Evolutionary conservation across 2,888 invertebrate genomes (phyloP).

Genomic region (Rapana venosa): DNA sequence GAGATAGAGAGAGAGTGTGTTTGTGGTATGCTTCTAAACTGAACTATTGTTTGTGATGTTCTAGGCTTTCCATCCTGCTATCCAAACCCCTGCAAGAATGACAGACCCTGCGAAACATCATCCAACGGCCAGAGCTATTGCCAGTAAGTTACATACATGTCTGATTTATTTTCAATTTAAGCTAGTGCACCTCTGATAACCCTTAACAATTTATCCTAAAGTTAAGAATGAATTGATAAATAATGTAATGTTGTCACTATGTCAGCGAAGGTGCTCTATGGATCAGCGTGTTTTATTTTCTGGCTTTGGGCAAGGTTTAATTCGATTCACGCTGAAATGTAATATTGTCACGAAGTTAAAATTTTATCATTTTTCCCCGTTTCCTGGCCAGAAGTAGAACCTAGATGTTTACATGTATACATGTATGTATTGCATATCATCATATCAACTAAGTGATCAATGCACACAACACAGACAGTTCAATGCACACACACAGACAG

Average conservation of each 20-base stretch:
- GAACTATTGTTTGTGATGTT: neutral
- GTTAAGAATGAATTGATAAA: no score
- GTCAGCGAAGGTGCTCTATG: no score
- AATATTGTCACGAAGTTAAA: no score
- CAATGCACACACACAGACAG: neutral
- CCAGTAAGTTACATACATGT: slow-evolving; percentile 62
- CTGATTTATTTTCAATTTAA: no score
- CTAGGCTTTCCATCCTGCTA: slow-evolving; percentile 72
- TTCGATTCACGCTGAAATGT: no score
- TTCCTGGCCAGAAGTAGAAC: no score
- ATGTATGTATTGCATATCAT: neutral
- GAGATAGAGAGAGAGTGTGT: neutral
- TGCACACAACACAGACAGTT: neutral
- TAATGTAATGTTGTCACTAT: no score
- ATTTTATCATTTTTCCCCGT: no score
- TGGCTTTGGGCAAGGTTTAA: no score
- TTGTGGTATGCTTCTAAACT: neutral
- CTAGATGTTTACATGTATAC: neutral
- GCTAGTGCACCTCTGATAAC: no score
- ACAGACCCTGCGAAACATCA: slow-evolving; percentile 61
- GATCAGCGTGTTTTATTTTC: no score
- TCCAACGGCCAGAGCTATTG: slow-evolving; percentile 62
- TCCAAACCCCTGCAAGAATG: slow-evolving; percentile 72
- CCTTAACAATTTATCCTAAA: no score
- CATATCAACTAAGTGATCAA: neutral